Conservation (phyloP, 2,797 vertebrate genomes). For the Tinamus major region DNA sequence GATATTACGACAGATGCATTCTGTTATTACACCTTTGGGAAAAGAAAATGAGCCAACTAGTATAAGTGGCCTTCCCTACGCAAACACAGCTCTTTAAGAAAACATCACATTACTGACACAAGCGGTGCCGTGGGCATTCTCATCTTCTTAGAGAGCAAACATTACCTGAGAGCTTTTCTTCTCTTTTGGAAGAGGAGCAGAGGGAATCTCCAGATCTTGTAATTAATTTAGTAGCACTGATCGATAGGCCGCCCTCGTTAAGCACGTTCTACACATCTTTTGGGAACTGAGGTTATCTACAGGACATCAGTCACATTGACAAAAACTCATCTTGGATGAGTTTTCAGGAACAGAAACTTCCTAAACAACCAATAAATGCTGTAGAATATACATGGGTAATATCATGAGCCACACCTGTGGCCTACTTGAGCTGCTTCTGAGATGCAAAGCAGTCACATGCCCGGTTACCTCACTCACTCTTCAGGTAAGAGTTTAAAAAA, state of each 20-base stretch:
- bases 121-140: not conserved
- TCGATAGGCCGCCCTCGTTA: not conserved
- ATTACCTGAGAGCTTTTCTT: not conserved
- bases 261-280: not conserved
- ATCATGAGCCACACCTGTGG: not conserved
- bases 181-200: not conserved
- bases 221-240: not conserved
- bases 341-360: not conserved
- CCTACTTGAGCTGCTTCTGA: not conserved
- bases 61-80: accelerated
- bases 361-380: not conserved
- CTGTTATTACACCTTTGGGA: not conserved
- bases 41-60: not conserved
- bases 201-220: not conserved
- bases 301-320: not conserved
- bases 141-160: not conserved
- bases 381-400: too few species aligned
- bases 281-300: not conserved
- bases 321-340: not conserved
- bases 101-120: not conserved
- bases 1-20: accelerated
- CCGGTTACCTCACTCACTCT: not conserved
- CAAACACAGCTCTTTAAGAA: not conserved
- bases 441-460: not conserved
- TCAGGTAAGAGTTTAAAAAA: not conserved